Conservation (phyloP, 2,797 vertebrate species). For the Onychomys torridus region DNA sequence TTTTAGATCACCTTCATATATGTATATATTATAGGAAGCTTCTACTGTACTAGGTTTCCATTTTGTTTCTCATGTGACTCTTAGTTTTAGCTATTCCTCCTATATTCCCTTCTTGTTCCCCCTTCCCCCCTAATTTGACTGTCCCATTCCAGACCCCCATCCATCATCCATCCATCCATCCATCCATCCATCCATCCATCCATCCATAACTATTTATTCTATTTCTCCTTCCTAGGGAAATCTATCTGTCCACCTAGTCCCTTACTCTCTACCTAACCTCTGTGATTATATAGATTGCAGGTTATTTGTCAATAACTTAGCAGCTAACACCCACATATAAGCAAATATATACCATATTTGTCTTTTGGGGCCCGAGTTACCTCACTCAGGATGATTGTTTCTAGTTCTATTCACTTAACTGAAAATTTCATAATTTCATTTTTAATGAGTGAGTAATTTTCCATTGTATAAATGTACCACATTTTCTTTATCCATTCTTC, state of each 20-base stretch:
- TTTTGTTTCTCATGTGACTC: background rate
- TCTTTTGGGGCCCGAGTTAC: background rate
- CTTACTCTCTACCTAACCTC: background rate
- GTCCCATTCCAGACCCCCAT: background rate
- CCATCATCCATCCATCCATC: background rate
- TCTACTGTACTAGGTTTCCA: background rate
- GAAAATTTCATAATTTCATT: background rate
- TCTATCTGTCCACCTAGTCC: background rate
- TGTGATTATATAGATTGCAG: background rate
- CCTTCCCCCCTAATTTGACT: background rate
- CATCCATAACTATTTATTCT: background rate
- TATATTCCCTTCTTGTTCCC: background rate
- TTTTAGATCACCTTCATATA: background rate
- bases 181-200: background rate
- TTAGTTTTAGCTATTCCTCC: background rate
- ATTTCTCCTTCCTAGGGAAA: background rate
- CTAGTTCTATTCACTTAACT: background rate
- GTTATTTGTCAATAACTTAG: background rate
- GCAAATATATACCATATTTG: background rate
- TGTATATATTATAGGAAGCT: background rate
- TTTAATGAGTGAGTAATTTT: background rate
- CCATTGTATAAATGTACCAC: background rate
- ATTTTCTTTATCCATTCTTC: background rate
- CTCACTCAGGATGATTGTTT: background rate
- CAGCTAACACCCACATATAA: background rate